Evolutionary conservation across 2,797 vertebrate genomes (phyloP), one percentile per base, ranked within the genome.

Genomic region (Sebastes aleutianus): DNA sequence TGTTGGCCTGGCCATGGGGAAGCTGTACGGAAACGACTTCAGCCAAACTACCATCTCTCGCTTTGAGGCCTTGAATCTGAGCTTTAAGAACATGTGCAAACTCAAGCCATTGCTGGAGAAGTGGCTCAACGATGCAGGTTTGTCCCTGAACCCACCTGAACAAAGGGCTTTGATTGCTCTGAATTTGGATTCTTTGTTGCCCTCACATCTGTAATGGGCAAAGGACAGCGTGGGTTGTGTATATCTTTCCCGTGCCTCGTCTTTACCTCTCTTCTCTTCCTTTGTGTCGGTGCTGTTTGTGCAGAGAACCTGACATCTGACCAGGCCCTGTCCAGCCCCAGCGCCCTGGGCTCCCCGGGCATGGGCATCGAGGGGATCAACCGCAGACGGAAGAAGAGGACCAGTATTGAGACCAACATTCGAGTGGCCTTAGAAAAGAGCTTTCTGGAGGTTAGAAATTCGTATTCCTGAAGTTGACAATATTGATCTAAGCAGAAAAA

Each of bases 71-170:
- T 98, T 99, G 97, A 99, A 99, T 95, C 97, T 99, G 96, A 99
- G 99, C 97, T 99, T 99, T 97, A 99, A 99, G 96, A 99, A 99
- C 95, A 99, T 99, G 99, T 99, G 99, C 97, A 99, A 99, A 95
- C 97, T 99, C 91, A 99, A 99, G 96, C 99, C 99, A 83, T 96
- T 99, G 95, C 94, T 99, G 94, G 99, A 99, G 95, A 99, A 99
- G 96, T 99, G 98, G 98, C 97, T 99, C 78, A 99, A 99, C 84
- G 99, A 99, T 95, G 98, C 98, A 98, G 99, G 99, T 99, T 94
- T 93, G 95, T 93, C 88, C 92, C 92, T 94, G 70, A 94, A 66
- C 93, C 87, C 47, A 24, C 78, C 68, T 75, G 47, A 39, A 65
- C 18, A 0, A 64, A 13, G 31, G n/a, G 32, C 34, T 65, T 36